Evolutionary conservation across 1,140 invertebrate genomes (phyloP).

Genomic region (Sitophilus oryzae): DNA sequence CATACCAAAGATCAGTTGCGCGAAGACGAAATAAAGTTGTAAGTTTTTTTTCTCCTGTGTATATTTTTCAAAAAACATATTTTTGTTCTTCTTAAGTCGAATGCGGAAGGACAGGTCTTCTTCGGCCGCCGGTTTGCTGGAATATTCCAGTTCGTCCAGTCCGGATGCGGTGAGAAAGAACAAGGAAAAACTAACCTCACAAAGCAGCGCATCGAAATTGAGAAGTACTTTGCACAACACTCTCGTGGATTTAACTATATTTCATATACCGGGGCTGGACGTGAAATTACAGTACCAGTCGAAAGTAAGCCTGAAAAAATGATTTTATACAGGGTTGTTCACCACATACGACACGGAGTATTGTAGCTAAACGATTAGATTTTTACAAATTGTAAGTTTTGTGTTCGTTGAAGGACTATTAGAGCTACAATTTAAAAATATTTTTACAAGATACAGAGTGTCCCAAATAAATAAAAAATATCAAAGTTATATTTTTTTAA

Average conservation of each 20-base stretch:
- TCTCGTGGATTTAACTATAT: constrained; percentile 79
- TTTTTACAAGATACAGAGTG: too few relatives aligned
- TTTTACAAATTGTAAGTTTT: too few relatives aligned
- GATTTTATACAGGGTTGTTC: too few relatives aligned
- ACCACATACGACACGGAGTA: too few relatives aligned
- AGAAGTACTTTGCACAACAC: constrained; percentile 48
- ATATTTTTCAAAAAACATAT: neutral
- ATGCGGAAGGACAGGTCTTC: constrained; percentile 67
- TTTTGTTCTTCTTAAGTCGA: constrained; percentile 31
- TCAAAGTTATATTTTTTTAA: too few relatives aligned
- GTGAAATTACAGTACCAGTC: constrained; percentile 91
- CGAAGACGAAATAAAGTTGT: constrained; percentile 66
- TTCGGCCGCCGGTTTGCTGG: constrained; percentile 63
- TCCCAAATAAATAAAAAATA: too few relatives aligned
- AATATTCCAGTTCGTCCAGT: constrained; percentile 50
- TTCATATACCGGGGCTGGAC: constrained; percentile 91
- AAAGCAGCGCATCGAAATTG: constrained; percentile 48
- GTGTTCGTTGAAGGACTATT: too few relatives aligned
- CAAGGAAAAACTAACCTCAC: constrained; percentile 47
- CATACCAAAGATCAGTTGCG: constrained; percentile 80
- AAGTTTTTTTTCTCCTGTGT: constrained; percentile 9
- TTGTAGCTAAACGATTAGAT: too few relatives aligned
- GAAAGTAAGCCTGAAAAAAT: too few relatives aligned
- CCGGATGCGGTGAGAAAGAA: constrained; percentile 48
- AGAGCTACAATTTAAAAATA: too few relatives aligned